Evolutionary conservation across 1,140 invertebrate species (phyloP).

Genomic region (Wiebesia pumilae): DNA sequence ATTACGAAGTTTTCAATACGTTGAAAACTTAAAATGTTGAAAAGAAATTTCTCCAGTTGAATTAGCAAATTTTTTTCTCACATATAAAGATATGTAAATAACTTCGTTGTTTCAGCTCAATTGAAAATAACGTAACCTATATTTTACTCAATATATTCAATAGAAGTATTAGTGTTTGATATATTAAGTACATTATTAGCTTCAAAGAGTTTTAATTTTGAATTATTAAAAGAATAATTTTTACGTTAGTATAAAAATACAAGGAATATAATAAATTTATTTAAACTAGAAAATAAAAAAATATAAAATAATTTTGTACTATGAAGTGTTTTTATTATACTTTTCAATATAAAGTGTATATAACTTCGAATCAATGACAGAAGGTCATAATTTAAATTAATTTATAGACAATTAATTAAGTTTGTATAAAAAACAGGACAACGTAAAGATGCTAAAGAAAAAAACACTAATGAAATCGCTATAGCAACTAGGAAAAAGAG

Average conservation of each 20-base stretch:
- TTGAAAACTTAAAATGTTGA: not conserved
- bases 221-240: not conserved
- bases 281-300: too few relatives aligned
- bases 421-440: not conserved
- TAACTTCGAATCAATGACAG: too few relatives aligned
- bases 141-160: not conserved
- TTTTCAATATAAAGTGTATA: not conserved
- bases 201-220: not conserved
- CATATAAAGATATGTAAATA: not conserved
- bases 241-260: not conserved
- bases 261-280: not conserved
- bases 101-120: not conserved
- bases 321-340: not conserved
- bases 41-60: slow-evolving; percentile 28
- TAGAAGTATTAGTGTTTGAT: not conserved
- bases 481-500: not conserved
- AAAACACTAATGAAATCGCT: not conserved
- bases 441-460: not conserved
- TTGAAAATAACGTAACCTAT: not conserved
- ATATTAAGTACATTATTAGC: not conserved
- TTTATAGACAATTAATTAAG: too few relatives aligned
- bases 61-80: slow-evolving; percentile 11
- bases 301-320: too few relatives aligned
- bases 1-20: not conserved
- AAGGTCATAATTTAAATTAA: too few relatives aligned